Conservation (phyloP, 2,797 vertebrate species). For the Rhabdophis nuchalis region DNA sequence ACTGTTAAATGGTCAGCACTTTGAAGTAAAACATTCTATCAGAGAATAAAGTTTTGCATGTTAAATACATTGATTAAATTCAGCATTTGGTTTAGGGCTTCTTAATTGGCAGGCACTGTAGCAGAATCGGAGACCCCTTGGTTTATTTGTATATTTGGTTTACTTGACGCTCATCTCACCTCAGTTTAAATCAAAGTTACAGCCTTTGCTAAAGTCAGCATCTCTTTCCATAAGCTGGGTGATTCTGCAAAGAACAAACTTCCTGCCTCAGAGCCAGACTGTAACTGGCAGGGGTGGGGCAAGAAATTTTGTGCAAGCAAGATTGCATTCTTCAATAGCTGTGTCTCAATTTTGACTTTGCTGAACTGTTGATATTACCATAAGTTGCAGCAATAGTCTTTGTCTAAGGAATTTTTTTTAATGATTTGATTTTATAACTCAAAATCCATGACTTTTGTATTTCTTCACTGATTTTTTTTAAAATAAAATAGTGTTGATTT, state of each 20-base stretch:
- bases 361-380: background rate
- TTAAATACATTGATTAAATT: slow-evolving; percentile 20
- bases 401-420: background rate
- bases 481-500: background rate
- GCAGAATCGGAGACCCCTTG: slow-evolving; percentile 9
- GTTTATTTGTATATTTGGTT: slow-evolving; percentile 28
- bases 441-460: background rate
- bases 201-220: background rate
- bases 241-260: background rate
- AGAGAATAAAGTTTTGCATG: slow-evolving; percentile 13
- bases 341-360: background rate
- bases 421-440: background rate
- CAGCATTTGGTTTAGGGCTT: slow-evolving; percentile 31
- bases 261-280: background rate
- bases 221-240: background rate
- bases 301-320: background rate
- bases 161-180: slow-evolving; percentile 42
- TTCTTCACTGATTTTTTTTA: background rate
- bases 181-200: background rate
- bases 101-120: slow-evolving; percentile 42
- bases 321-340: background rate
- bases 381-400: background rate
- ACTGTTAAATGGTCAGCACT: background rate
- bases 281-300: background rate
- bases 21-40: background rate